phyloP scores from a whole-genome alignment of 2,797 vertebrate genomes.

The Monodelphis domestica region DNA sequence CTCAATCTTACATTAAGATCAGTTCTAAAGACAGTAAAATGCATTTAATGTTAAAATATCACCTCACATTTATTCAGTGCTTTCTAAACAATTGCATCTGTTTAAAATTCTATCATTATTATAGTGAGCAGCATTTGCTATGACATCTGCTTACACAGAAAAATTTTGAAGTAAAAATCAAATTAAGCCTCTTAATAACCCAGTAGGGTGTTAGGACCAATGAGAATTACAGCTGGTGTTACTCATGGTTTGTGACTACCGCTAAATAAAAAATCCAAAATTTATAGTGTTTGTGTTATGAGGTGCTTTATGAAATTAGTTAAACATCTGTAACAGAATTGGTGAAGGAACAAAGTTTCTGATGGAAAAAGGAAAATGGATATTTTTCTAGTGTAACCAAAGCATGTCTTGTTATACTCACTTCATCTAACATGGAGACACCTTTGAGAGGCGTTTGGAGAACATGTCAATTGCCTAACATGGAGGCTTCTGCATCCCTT shows the following conservation, averaged over 20 bases:
- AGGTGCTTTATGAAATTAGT: constrained; percentile 25
- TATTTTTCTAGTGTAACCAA: constrained; percentile 12
- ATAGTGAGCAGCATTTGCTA: not conserved
- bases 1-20: too few relatives aligned
- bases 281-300: constrained; percentile 38
- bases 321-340: not conserved
- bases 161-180: constrained; percentile 30
- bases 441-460: not conserved
- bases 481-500: not conserved
- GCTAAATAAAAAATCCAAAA: constrained; percentile 16
- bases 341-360: constrained; percentile 1
- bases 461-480: not conserved
- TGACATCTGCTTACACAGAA: constrained; percentile 6
- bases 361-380: constrained; percentile 5
- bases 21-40: not conserved
- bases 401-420: not conserved
- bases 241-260: constrained; percentile 10
- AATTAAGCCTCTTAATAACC: constrained; percentile 15
- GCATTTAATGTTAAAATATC: constrained; percentile 7
- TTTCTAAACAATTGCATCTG: not conserved
- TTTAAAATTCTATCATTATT: not conserved
- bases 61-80: too few relatives aligned
- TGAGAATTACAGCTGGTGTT: constrained; percentile 27
- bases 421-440: not conserved
- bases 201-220: not conserved